Percentiles rank a stretch among this genome's conserved stretches.
These are phyloP conservation scores for Zaprionus davidi DNA, from an alignment of 1,140 invertebrate species.

Conservation along the genomic window DNA sequence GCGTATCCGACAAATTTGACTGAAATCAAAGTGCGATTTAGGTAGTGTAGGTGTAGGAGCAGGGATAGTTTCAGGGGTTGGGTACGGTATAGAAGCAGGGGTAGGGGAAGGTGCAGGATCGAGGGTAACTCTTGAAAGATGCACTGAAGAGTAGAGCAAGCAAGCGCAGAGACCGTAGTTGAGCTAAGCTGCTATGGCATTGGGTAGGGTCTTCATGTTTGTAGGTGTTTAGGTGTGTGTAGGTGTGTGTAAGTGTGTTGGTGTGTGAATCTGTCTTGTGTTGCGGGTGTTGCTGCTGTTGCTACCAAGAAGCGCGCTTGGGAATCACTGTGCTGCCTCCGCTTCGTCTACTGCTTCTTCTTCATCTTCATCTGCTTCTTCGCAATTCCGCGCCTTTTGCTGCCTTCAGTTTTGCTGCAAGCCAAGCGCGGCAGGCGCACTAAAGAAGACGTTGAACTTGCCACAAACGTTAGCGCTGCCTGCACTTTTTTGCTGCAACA, in stretches of 20 bases:
- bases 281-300: slow-evolving; percentile 40
- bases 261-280: slow-evolving; percentile 25
- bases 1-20: background rate
- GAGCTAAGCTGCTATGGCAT: slow-evolving; percentile 31
- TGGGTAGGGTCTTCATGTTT: background rate
- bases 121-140: background rate
- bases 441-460: slow-evolving; percentile 81
- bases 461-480: slow-evolving; percentile 42
- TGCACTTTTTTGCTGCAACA: slow-evolving; percentile 33
- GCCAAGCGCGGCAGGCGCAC: slow-evolving; percentile 65
- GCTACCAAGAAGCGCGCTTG: slow-evolving; percentile 79
- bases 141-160: background rate
- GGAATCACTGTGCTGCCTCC: slow-evolving; percentile 48
- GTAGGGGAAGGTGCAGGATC: background rate
- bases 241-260: slow-evolving; percentile 37
- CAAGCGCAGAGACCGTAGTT: background rate
- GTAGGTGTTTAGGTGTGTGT: slow-evolving; percentile 17
- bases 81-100: background rate
- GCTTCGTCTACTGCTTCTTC: slow-evolving; percentile 4
- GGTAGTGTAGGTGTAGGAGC: background rate
- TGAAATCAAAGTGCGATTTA: slow-evolving; percentile 31
- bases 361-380: slow-evolving; percentile 27
- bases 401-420: slow-evolving; percentile 57
- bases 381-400: slow-evolving; percentile 7
- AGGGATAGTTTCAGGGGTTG: background rate